Base-by-base conservation (phyloP, 2,113 vertebrate genomes). In the Pantherophis guttatus region DNA sequence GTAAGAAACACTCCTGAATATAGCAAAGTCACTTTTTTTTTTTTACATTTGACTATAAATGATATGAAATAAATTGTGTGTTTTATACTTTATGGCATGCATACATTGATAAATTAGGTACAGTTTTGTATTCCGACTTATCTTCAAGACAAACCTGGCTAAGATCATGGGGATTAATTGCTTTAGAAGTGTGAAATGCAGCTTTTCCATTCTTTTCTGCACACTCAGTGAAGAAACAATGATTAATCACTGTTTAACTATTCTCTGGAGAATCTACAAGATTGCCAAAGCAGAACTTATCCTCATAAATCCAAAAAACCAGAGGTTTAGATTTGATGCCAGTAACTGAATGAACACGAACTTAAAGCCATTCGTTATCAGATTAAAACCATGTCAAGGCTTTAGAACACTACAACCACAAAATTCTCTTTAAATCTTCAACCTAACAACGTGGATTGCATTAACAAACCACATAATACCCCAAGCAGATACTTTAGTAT, bases 111-210 rank as follows among this genome's bases (percentile, higher is more conserved):
- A 98, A 99, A 99, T 99, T 99, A 98, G 98, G 98, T 98, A 98
- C 98, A 98, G 98, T 99, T 99, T 99, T 99, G 99, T 99, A 99
- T 98, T 98, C 98, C 97, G 97, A 99, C 99, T 99, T 99, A 99
- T 99, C 99, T 99, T 99, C 99, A 98, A 99, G 99, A 99, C 99
- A 99, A 99, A 99, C 99, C 99, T 99, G 99, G 99, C 98, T 99
- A 99, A 99, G 99, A 99, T 99, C 99, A 99, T 99, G 98, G 99
- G 99, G 99, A 99, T 99, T 99, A 99, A 99, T 99, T 99, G 99
- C 99, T 99, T 99, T 99, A 99, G 99, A 99, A 99, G 99, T 99
- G 98, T 99, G 99, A 98, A 99, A 99, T 98, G 98, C 98, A 97
- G 98, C 98, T 98, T 98, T 98, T 98, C 98, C 98, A 99, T 99